These are phyloP conservation scores for Engystomops pustulosus DNA, from an alignment of 2,113 vertebrate genomes.

Conservation along the genomic window DNA sequence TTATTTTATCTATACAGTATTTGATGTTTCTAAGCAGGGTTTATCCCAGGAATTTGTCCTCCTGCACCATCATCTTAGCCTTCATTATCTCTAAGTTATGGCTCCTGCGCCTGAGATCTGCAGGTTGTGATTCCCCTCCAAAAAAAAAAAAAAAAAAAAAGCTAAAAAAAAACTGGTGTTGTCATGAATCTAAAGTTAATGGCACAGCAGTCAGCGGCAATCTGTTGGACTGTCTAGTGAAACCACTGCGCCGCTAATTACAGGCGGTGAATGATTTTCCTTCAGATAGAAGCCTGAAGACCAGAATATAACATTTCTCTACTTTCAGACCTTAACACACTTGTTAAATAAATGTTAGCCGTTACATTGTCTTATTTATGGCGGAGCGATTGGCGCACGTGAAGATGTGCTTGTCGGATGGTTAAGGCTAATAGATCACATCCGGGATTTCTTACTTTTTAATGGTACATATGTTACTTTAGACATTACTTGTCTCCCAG, in stretches of 20 bases:
- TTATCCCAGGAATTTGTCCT: constrained; percentile 12
- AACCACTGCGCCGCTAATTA: constrained; percentile 45
- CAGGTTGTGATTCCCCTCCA: constrained; percentile 47
- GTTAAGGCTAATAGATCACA: constrained; percentile 18
- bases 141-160: background rate
- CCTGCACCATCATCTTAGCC: constrained; percentile 54
- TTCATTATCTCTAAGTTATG: constrained; percentile 62
- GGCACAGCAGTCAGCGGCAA: constrained; percentile 22
- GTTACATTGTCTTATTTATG: constrained; percentile 41
- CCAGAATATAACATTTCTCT: constrained; percentile 19
- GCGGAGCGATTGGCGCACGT: background rate
- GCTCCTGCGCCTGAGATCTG: constrained; percentile 52
- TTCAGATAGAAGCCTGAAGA: constrained; percentile 13
- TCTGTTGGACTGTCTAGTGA: constrained; percentile 31
- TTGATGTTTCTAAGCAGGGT: no score
- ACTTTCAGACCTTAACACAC: constrained; percentile 13
- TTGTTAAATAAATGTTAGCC: constrained; percentile 29
- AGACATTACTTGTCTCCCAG: background rate
- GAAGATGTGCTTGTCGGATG: background rate
- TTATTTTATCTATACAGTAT: no score
- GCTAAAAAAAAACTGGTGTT: background rate
- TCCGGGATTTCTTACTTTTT: constrained; percentile 12
- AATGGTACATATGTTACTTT: background rate
- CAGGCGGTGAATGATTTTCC: constrained; percentile 4
- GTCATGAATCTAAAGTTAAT: constrained; percentile 39